Base-by-base conservation (phyloP, 1,140 invertebrate genomes). In the Drosophila nebulosa region DNA sequence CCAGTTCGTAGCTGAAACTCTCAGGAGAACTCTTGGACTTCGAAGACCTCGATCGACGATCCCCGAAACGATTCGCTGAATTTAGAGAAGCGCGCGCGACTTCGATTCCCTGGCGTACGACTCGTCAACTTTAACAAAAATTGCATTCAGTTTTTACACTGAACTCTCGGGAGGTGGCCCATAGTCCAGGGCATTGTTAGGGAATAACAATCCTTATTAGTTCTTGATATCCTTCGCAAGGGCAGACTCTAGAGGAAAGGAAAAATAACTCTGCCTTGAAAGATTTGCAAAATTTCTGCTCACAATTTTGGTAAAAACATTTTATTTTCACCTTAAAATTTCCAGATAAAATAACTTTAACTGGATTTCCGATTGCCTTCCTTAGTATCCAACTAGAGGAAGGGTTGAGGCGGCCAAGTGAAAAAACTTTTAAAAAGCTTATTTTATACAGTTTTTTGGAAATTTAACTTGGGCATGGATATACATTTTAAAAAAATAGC, bases 71-170 rank as follows among this genome's bases (percentile, higher is more conserved):
- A 80, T 84, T 84, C 81, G 74, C 35, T 73, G 81, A 85, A 88
- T 69, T 71, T 21, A 59, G 64, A 60, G 51, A 61, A 69, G 74
- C 74, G 72, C 77, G 78, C 78, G 75, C 74, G 86, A 73, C 85
- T 76, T 62, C 61, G 62, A 79, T 81, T 66, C 71, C 70, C 56
- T 62, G 85, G 74, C 85, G 85, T 80, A 85, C 81, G 84, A 86
- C 84, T 70, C 64, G 71, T 66, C 62, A 70, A 46, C 18, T 46
- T 46, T 46, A 46, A 16, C 56, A 50, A 76, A 62, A 66, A 80
- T 69, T 59, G 46, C 59, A 73, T 65, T 69, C 69, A 71, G 51
- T 32, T 36, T 58, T 79, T 88, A 79, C 64, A 55, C 9, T 42
- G 76, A 88, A 79, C 72, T 78, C 69, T 51, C 58, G 56, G 75